A percentile compares a stretch with the other conserved stretches of the same genome.
phyloP scores from a whole-genome alignment of 2,888 invertebrate species.

The Reticulitermes lucifugus region DNA sequence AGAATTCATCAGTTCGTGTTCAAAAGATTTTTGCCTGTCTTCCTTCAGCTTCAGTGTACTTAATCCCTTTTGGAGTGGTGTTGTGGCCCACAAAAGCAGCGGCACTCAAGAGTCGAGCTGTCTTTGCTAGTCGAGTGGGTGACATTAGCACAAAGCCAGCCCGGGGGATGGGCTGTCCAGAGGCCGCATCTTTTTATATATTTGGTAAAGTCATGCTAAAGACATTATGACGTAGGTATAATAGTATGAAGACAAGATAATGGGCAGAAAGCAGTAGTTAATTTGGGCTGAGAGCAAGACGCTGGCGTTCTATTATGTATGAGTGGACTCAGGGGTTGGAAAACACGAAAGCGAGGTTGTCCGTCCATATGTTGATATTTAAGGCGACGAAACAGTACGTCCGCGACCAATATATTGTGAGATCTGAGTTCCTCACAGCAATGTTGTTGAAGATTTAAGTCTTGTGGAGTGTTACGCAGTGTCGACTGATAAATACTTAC shows the following conservation, averaged over 20 bases:
- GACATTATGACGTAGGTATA: constrained; percentile 31
- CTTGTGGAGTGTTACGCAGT: too few species aligned
- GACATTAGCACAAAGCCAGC: constrained; percentile 20
- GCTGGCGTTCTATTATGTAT: neutral
- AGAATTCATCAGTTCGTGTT: constrained; percentile 4
- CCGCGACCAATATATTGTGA: too few species aligned
- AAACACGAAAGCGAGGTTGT: neutral
- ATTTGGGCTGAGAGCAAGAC: neutral
- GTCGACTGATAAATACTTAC: too few species aligned
- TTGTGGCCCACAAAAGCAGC: neutral
- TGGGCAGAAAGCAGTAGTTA: constrained; percentile 16
- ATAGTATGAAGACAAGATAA: constrained; percentile 23
- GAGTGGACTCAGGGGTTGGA: neutral
- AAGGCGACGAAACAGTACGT: too few species aligned
- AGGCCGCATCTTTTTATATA: neutral
- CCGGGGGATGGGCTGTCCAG: too few species aligned
- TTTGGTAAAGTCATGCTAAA: constrained; percentile 6
- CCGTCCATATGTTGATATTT: too few species aligned
- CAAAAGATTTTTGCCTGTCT: neutral
- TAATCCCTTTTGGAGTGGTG: neutral
- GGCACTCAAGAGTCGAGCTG: neutral
- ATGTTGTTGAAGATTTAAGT: too few species aligned
- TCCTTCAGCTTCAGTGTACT: neutral
- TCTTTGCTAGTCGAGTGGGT: constrained; percentile 3
- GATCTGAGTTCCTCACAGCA: too few species aligned